Base-by-base conservation (phyloP, 2,888 invertebrate genomes). In the Ditylenchus weischeri region DNA sequence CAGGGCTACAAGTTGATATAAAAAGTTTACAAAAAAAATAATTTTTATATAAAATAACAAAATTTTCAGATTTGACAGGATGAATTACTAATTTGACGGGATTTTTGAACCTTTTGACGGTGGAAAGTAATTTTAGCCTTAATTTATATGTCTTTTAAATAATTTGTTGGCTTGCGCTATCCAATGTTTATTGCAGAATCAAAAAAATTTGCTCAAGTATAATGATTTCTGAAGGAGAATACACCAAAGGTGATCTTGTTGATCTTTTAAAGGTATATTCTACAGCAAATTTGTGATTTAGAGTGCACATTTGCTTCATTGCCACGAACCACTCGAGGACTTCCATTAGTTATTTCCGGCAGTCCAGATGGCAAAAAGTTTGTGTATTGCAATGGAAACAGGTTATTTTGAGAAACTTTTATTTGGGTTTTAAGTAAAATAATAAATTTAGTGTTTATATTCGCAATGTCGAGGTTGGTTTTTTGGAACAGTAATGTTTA, bases 321-420 rank as follows among this genome's bases (percentile, higher is more conserved):
- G 83, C 98, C 98, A 69, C 89, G 91, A 81, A 98, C 98, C 64
- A 90, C 90, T 83, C 88, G 98, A 78, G 98, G 96, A 43, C 90
- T 91, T 77, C 93, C 95, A 50, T 88, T 96, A 77, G 94, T 96
- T 65, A 86, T 98, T 79, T 75, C 93, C 68, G 90, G 90, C 51
- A 95, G 95, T 86, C 95, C 96, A 4, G 94, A 95, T 85, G 95
- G 95, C 62, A 91, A 91, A 83, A 94, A 91, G 83, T 92, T 98
- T 85, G 88, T 98, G 63, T 98, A 98, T 84, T 90, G 93, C 72
- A 94, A 95, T 87, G 94, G 95, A 75, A 93, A 94, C 85, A 94
- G 43, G 43, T 43, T 43, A 15, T 15, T 43, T 43, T 43, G 8
- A 43, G 43, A 13, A 8, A 43, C 1, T 43, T 43, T 10, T 43